Base-by-base conservation (phyloP, 2,113 vertebrate genomes). In the Setophaga coronata region DNA sequence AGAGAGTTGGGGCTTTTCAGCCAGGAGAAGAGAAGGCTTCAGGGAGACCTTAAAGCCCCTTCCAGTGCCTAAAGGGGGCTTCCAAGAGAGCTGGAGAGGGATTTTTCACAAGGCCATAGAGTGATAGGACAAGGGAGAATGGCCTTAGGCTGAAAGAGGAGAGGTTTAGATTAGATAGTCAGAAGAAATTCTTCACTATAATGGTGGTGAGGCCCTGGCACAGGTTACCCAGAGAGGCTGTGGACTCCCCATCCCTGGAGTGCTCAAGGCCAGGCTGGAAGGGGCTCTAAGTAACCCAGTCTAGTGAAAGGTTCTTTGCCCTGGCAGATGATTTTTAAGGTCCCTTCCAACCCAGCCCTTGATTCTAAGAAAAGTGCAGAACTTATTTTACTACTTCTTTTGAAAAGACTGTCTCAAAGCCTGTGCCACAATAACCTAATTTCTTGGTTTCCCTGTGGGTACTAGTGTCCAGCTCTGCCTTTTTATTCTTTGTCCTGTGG, bases 331-430 rank as follows among this genome's bases (percentile, higher is more conserved):
- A 56, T 28, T 76, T 82, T 76, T 61, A 48, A 76, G 25, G 18
- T 54, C 21, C 8, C 31, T 83, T 61, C 54, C 31, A 54, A 90
- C 25, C 7, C 20, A 69, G 25, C 8, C 12, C n/a, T 42, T 42
- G 54, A 77, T 42, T 61, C 71, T 47, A 56, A 31, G 34, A 90
- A 62, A 85, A 88, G 25, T 14, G 10, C 23, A 71, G 26, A 74
- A 62, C 12, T 89, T 89, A 38, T 47, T 89, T 86, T 79, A 79
- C n/a, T 76, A 53, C 88, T 96, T 66, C 76, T 64, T 89, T 89
- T 51, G 80, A 88, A 78, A 82, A 92, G 38, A 89, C 54, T 0
- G 0, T 38, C 56, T 89, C 77, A 47, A 72, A 91, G 36, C 34
- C 45, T 82, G 33, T 67, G 65, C n/a, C 33, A 53, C 50, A 33